Percentiles rank a stretch among this genome's conserved stretches.
phyloP scores from a whole-genome alignment of 2,888 invertebrate species.

The Tiliacea aurago region DNA sequence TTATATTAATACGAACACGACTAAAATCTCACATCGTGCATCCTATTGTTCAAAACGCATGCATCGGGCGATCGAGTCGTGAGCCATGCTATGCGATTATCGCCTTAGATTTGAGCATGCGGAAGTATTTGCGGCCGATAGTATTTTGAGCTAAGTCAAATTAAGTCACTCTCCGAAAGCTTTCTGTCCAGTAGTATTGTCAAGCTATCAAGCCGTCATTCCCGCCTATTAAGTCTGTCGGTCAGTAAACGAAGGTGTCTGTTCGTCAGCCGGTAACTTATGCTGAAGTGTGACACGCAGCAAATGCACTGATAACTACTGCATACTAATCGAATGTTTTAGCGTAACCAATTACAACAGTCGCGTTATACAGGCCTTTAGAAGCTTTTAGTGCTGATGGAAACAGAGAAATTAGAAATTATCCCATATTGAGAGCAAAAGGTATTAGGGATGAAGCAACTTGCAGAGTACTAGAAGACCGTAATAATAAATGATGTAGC shows the following conservation, averaged over 20 bases:
- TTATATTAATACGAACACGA: too few species aligned
- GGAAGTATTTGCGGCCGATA: too few species aligned
- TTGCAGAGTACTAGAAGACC: background rate
- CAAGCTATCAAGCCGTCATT: constrained; percentile 24
- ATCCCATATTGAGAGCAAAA: background rate
- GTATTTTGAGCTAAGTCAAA: constrained; percentile 8
- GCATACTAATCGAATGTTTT: constrained; percentile 46
- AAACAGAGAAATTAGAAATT: constrained; percentile 17
- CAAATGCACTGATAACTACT: constrained; percentile 61
- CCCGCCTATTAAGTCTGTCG: constrained; percentile 21
- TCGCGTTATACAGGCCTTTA: background rate
- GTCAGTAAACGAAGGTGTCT: constrained; percentile 15
- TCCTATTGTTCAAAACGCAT: too few species aligned
- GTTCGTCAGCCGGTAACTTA: constrained; percentile 54
- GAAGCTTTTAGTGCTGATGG: constrained; percentile 6
- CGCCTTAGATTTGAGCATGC: too few species aligned
- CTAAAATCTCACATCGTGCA: too few species aligned
- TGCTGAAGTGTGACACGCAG: constrained; percentile 55
- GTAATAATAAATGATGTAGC: background rate
- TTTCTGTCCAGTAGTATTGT: constrained; percentile 11
- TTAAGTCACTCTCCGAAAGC: constrained; percentile 7
- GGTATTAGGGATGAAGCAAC: background rate
- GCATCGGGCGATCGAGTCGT: too few species aligned
- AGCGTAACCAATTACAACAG: constrained; percentile 19
- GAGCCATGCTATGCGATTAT: too few species aligned